phyloP scores from a whole-genome alignment of 2,113 vertebrate species.

The Regulus satrapa region DNA sequence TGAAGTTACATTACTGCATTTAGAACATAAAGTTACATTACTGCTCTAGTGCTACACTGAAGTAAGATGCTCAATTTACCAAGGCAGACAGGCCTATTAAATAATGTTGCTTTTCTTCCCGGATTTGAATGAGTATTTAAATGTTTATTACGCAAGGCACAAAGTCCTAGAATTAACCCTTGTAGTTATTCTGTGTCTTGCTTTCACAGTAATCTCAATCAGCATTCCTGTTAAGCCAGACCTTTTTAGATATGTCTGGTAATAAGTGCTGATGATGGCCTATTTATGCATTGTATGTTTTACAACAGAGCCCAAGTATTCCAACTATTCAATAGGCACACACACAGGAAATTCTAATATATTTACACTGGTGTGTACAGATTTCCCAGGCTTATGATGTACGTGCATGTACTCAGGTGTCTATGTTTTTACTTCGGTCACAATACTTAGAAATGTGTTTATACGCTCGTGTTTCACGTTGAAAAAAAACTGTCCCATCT shows the following conservation, averaged over 20 bases:
- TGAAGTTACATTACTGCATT: not conserved
- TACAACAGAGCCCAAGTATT: not conserved
- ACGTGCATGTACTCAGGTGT: not conserved
- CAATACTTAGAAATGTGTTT: not conserved
- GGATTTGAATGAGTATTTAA: not conserved
- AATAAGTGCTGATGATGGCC: not conserved
- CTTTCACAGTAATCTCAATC: not conserved
- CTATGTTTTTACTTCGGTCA: not conserved
- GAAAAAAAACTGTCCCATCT: not conserved
- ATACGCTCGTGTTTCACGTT: not conserved
- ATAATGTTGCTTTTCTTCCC: not conserved
- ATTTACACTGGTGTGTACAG: not conserved
- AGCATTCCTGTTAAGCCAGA: not conserved
- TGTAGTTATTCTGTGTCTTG: not conserved
- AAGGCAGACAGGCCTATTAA: not conserved
- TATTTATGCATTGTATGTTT: not conserved
- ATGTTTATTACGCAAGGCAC: not conserved
- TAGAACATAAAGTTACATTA: not conserved
- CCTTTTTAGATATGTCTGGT: not conserved
- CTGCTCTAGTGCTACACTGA: not conserved
- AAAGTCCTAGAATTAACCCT: not conserved
- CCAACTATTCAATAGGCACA: not conserved
- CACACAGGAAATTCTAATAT: not conserved
- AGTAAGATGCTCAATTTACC: not conserved
- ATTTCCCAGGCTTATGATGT: not conserved